These are phyloP conservation scores for Penaeus indicus DNA, from an alignment of 1,140 invertebrate genomes.

Conservation along the genomic window DNA sequence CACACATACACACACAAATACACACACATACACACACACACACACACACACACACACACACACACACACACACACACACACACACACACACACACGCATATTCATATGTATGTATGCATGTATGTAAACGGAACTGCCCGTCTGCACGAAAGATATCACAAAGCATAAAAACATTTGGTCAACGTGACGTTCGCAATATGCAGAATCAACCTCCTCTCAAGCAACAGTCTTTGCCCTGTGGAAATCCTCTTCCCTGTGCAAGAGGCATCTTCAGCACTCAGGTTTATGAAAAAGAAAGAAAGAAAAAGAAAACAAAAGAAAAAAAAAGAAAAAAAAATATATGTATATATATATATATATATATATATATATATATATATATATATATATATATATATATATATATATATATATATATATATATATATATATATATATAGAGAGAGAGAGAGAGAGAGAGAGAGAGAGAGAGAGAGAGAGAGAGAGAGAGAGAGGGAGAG, in stretches of 20 bases:
- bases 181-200: no score
- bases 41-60: not conserved
- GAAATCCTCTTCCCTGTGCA: not conserved
- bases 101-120: not conserved
- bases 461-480: no score
- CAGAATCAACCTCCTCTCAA: not conserved
- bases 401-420: no score
- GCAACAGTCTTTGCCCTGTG: not conserved
- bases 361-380: no score
- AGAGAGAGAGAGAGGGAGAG: no score
- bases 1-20: not conserved
- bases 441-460: no score
- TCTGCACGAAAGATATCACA: not conserved
- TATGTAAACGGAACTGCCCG: not conserved
- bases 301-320: no score
- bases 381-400: no score
- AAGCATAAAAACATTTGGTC: not conserved
- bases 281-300: not conserved
- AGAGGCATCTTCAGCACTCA: not conserved
- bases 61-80: not conserved
- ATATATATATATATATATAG: no score
- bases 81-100: not conserved
- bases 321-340: no score
- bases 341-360: no score
- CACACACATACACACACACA: not conserved